Evolutionary conservation across 2,797 vertebrate genomes (phyloP), one percentile per base, ranked within the genome.

Genomic region (Acrocephalus scirpaceus): DNA sequence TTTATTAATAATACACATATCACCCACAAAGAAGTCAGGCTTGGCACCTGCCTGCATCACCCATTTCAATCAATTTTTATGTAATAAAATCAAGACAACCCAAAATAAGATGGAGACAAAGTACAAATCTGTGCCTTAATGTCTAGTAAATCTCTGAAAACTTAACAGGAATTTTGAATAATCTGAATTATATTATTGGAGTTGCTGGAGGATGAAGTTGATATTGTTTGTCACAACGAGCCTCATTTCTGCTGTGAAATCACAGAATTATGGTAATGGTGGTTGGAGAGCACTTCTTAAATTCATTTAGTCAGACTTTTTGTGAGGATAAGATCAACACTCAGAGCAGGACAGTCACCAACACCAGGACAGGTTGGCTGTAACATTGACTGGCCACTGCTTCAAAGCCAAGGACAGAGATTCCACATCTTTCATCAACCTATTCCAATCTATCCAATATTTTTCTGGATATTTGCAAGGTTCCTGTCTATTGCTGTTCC

Each of bases 281-380:
- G 42, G 7, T 25, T 73, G 82, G 27, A 51, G 12, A 50, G 12
- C 22, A 44, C 54, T 40, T 48, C 22, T 38, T 61, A 42, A 71
- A 70, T 67, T 42, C 19, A n/a, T 48, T 51, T 45, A n/a, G 44
- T 50, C 0, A 0, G 27, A 40, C 8, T 47, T 78, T 0, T 5
- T 54, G n/a, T 20, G 16, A 40, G 19, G 21, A 7, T 38, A 54
- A 48, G 36, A 48, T 30, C 58, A 65, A 51, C 25, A 5, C 19
- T 42, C 1, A 3, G 47, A 78, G 56, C 30, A n/a, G 75, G 40
- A 19, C 57, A 47, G 17, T 71, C 1, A 0, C 45, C 79, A 61
- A 3, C 69, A 45, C 27, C 53, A 57, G 62, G 44, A 50, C 30
- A 61, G 42, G 30, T 6, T 4, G 5, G 18, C 91, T 54, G 47